These are phyloP conservation scores for Poeciliopsis presidionis DNA, from an alignment of 2,797 vertebrate genomes.

Conservation along the genomic window DNA sequence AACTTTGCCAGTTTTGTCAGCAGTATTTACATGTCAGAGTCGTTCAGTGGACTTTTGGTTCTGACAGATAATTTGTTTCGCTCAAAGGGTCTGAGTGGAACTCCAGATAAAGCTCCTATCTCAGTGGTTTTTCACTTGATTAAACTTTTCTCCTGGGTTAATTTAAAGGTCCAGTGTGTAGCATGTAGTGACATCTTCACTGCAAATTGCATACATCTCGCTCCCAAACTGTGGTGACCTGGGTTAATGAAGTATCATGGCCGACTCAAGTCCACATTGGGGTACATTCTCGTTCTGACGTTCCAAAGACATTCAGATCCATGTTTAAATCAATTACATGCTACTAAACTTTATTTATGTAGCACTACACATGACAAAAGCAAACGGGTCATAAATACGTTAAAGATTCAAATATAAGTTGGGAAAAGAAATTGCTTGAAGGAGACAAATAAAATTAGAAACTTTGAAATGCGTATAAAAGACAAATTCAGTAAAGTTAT, in stretches of 20 bases:
- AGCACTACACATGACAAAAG: background rate
- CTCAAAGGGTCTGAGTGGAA: background rate
- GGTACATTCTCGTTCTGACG: background rate
- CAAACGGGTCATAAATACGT: background rate
- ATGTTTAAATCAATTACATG: background rate
- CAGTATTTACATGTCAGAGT: background rate
- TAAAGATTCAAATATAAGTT: background rate
- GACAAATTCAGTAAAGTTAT: background rate
- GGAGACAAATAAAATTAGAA: background rate
- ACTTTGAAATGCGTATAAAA: background rate
- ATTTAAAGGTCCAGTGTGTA: slow-evolving; percentile 8
- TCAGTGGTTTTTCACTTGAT: slow-evolving; percentile 11
- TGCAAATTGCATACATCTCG: background rate
- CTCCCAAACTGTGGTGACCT: background rate
- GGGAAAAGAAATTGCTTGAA: background rate
- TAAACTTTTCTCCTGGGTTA: background rate
- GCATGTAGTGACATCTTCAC: background rate
- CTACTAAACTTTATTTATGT: background rate
- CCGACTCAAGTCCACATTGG: background rate
- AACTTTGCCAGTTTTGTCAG: background rate
- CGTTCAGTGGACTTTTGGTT: background rate
- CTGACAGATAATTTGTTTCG: background rate
- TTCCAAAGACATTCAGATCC: background rate
- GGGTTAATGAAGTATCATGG: background rate
- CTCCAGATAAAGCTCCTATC: background rate